phyloP scores from a whole-genome alignment of 2,113 vertebrate species.

The Pachyramphus minor region DNA sequence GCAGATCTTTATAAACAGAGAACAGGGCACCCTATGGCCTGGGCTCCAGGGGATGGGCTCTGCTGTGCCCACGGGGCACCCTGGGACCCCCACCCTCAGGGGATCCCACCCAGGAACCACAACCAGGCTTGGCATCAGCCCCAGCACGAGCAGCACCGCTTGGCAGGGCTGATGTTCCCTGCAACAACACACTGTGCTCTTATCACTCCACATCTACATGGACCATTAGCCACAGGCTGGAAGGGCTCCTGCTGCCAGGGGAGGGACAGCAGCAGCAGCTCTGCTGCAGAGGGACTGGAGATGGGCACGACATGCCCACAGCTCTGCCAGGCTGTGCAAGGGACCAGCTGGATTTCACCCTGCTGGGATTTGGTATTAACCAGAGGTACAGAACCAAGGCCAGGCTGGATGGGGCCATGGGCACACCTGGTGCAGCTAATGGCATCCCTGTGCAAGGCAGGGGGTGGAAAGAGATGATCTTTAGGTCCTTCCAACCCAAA shows the following conservation, averaged over 20 bases:
- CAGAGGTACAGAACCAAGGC: neutral
- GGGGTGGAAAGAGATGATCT: too few species aligned
- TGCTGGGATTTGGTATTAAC: neutral
- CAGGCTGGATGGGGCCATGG: neutral
- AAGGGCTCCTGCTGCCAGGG: neutral
- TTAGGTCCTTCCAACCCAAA: neutral
- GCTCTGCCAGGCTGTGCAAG: neutral
- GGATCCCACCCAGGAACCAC: neutral
- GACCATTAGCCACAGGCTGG: neutral
- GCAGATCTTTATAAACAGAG: neutral
- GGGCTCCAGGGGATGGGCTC: neutral
- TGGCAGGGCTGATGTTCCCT: neutral
- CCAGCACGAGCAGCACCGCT: neutral
- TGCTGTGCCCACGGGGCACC: neutral
- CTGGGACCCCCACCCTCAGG: neutral
- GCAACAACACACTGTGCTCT: neutral
- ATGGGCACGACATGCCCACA: neutral
- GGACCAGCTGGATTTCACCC: neutral
- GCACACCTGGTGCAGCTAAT: neutral
- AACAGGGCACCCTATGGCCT: neutral
- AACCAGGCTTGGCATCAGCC: neutral
- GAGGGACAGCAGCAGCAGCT: fast-evolving
- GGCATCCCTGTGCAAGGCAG: neutral
- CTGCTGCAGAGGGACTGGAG: neutral
- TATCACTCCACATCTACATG: fast-evolving